Conservation (phyloP, 1,140 invertebrate species). For the Harlomillsia oculata region DNA sequence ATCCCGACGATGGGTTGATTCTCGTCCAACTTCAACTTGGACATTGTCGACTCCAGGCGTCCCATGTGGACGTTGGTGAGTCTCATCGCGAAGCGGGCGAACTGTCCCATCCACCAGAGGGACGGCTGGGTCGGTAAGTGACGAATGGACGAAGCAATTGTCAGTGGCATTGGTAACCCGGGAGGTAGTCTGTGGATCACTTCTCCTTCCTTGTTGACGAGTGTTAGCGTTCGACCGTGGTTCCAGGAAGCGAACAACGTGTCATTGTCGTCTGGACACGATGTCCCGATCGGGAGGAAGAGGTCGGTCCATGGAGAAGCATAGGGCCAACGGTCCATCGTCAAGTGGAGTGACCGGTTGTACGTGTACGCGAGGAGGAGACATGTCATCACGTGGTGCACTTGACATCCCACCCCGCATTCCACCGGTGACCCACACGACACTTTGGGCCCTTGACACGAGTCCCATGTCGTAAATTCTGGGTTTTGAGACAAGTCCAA, state of each 20-base stretch:
- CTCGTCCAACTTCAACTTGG: background rate
- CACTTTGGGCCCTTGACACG: background rate
- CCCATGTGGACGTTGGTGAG: background rate
- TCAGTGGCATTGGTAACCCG: conserved; percentile 3
- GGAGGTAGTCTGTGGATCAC: no score
- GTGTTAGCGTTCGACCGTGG: background rate
- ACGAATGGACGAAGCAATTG: background rate
- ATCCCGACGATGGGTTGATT: conserved; percentile 2
- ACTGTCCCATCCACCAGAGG: conserved; percentile 11
- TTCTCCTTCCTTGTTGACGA: background rate
- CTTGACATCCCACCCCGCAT: conserved; percentile 21
- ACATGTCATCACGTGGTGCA: conserved; percentile 17
- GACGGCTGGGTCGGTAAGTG: background rate
- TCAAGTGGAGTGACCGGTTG: conserved; percentile 9
- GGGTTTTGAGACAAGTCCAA: no score
- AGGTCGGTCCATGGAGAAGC: background rate
- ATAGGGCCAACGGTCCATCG: conserved; percentile 12
- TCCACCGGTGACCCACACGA: conserved; percentile 2
- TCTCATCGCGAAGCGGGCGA: background rate
- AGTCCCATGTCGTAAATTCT: background rate
- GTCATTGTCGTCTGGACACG: conserved; percentile 4
- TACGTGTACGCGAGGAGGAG: conserved; percentile 1
- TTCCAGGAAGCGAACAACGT: conserved; percentile 2
- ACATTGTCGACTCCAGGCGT: background rate
- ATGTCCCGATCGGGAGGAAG: background rate